These are phyloP conservation scores for Raja brachyura DNA, from an alignment of 2,113 vertebrate species.

Conservation along the genomic window DNA sequence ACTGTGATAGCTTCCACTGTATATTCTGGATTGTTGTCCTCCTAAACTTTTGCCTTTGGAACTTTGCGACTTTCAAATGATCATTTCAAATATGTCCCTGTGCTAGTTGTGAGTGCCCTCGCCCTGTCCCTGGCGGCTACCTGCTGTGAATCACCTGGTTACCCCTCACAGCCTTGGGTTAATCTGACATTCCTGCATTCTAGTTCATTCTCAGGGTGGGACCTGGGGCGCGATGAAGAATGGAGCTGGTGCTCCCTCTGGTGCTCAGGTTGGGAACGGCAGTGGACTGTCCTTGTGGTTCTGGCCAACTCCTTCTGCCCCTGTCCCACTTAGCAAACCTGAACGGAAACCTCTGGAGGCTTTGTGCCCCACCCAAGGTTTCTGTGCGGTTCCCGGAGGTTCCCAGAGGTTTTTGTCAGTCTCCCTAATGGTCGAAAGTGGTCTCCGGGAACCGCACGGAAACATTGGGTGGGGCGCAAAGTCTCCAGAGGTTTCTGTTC, in stretches of 20 bases:
- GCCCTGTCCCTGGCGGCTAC: background rate
- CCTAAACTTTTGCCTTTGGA: background rate
- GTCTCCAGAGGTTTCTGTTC: too few relatives aligned
- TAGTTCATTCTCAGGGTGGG: background rate
- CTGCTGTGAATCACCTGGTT: fast-evolving
- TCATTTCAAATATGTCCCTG: too few relatives aligned
- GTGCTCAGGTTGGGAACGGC: background rate
- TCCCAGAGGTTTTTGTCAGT: too few relatives aligned
- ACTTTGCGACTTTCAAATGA: background rate
- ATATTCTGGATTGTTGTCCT: background rate
- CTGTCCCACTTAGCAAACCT: too few relatives aligned
- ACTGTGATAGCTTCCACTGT: background rate
- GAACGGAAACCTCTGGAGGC: too few relatives aligned
- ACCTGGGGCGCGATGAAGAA: background rate
- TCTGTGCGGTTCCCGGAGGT: too few relatives aligned
- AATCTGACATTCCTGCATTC: background rate
- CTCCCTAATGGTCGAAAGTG: too few relatives aligned
- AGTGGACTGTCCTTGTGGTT: background rate
- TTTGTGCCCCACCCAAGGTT: too few relatives aligned
- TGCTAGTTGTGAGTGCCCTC: background rate
- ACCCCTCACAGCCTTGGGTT: background rate
- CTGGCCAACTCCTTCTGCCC: too few relatives aligned
- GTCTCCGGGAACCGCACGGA: too few relatives aligned
- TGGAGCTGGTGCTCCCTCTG: background rate
- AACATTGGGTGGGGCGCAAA: too few relatives aligned